Evolutionary conservation across 2,888 invertebrate species (phyloP).

Genomic region (Leptothorax acervorum): DNA sequence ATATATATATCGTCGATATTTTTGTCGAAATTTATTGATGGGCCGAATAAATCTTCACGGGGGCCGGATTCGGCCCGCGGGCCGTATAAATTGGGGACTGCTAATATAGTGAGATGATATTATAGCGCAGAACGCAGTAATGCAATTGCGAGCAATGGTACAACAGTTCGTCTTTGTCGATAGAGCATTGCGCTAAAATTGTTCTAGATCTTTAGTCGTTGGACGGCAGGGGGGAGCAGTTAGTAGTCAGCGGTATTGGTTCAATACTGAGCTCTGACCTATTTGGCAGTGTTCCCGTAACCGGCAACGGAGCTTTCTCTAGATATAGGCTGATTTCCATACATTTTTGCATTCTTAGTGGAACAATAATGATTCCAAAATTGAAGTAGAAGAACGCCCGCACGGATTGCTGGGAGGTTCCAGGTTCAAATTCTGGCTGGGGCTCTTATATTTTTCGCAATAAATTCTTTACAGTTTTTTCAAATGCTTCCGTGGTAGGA

Average conservation of each 20-base stretch:
- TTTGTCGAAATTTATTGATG: too few relatives aligned
- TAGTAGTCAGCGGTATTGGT: constrained; percentile 67
- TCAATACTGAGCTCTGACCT: constrained; percentile 81
- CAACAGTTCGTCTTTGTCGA: constrained; percentile 58
- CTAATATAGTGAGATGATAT: too few relatives aligned
- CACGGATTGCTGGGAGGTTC: too few relatives aligned
- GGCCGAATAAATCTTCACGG: too few relatives aligned
- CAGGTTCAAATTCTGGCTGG: too few relatives aligned
- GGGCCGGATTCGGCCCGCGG: too few relatives aligned
- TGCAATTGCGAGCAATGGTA: constrained; percentile 35
- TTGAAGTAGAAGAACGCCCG: too few relatives aligned
- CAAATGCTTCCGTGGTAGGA: too few relatives aligned
- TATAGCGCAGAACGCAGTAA: neutral
- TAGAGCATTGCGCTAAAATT: constrained; percentile 66
- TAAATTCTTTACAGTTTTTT: too few relatives aligned
- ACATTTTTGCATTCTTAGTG: constrained; percentile 34
- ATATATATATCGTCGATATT: too few relatives aligned
- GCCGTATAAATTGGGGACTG: too few relatives aligned
- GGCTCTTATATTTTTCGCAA: too few relatives aligned
- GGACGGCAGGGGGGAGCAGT: neutral
- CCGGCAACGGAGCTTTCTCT: constrained; percentile 63
- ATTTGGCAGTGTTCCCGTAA: constrained; percentile 83
- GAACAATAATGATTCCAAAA: neutral
- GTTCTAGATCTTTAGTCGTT: constrained; percentile 62
- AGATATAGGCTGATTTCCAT: constrained; percentile 55